Evolutionary conservation across 2,113 vertebrate genomes (phyloP).

Genomic region (Vimba vimba): DNA sequence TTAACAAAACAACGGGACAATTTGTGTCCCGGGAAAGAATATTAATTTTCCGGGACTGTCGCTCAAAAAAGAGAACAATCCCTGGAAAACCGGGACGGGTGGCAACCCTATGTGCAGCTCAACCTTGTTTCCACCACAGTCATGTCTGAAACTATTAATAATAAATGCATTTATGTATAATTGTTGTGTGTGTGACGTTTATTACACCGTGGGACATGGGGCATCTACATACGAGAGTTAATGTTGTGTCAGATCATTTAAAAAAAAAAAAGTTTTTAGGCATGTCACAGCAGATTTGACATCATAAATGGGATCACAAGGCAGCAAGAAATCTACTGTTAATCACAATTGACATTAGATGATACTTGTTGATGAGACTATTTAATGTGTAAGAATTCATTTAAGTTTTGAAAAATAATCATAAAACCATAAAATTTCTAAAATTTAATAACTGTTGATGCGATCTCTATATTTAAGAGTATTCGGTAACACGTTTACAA

Average conservation of each 20-base stretch:
- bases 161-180: slow-evolving; percentile 37
- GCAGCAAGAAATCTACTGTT: background rate
- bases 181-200: background rate
- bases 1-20: no score
- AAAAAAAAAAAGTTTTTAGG: background rate
- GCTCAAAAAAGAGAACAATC: no score
- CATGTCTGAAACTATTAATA: slow-evolving; percentile 57
- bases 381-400: background rate
- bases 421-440: no score
- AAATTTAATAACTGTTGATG: background rate
- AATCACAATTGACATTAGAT: background rate
- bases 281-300: background rate
- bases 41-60: no score
- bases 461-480: background rate
- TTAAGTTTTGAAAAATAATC: no score
- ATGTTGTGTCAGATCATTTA: background rate
- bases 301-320: background rate
- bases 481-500: no score
- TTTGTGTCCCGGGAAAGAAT: no score
- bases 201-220: background rate
- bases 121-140: slow-evolving; percentile 56
- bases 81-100: no score
- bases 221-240: background rate
- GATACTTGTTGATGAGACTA: background rate
- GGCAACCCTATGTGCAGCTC: slow-evolving; percentile 42